phyloP scores from a whole-genome alignment of 2,113 vertebrate species.

The Entomyzon cyanotis region DNA sequence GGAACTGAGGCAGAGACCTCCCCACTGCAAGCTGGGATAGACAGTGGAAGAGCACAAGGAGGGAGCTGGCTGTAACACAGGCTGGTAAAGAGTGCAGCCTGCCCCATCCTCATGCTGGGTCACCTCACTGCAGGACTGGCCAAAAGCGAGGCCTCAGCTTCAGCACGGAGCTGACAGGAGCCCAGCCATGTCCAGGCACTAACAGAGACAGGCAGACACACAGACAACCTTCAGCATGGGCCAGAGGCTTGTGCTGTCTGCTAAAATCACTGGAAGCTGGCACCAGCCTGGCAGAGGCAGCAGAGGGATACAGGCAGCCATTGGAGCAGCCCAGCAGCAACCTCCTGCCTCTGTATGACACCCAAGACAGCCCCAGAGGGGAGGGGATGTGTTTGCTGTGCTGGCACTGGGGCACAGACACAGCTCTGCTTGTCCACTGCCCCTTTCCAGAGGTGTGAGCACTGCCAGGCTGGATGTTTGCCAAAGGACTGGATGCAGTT shows the following conservation, averaged over 20 bases:
- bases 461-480: not conserved
- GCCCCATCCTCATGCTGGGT: rapidly evolving
- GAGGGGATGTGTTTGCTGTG: rapidly evolving
- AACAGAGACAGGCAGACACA: not conserved
- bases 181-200: not conserved
- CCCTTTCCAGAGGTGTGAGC: not conserved
- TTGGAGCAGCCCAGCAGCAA: not conserved
- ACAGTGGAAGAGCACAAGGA: not conserved
- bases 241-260: not conserved
- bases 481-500: not conserved
- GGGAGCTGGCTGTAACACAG: not conserved
- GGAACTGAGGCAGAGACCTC: not conserved
- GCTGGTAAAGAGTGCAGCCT: not conserved
- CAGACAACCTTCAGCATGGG: not conserved
- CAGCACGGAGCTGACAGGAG: not conserved
- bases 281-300: not conserved
- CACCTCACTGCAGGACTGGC: not conserved
- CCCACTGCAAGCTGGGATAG: not conserved
- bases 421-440: not conserved
- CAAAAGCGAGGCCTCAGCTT: not conserved
- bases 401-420: not conserved
- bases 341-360: not conserved
- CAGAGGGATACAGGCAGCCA: not conserved
- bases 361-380: not conserved
- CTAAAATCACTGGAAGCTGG: not conserved